A percentile compares a stretch with the other conserved stretches of the same genome.
Evolutionary conservation across 2,113 vertebrate species (phyloP).

Genomic region (Bufo gargarizans): DNA sequence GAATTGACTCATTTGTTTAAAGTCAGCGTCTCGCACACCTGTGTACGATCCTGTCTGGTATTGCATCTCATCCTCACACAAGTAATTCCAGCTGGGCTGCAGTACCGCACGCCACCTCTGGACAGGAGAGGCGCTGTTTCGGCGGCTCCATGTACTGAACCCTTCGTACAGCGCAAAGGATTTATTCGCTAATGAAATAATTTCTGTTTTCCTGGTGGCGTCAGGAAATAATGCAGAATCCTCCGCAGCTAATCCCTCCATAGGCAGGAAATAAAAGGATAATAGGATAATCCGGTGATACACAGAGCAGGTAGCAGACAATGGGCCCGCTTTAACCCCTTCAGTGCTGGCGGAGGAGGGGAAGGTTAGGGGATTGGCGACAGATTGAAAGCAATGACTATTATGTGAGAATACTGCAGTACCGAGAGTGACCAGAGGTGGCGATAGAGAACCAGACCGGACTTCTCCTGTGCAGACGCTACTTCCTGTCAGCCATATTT

Average conservation of each 20-base stretch:
- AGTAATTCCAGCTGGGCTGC: background rate
- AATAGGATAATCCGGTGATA: constrained; percentile 15
- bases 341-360: background rate
- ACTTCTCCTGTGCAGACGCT: background rate
- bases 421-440: background rate
- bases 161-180: too few relatives aligned
- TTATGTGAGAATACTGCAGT: background rate
- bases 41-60: background rate
- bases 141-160: too few relatives aligned
- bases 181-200: background rate
- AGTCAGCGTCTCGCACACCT: background rate
- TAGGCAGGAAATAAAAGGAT: constrained; percentile 12
- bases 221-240: constrained; percentile 15
- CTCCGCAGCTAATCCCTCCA: background rate
- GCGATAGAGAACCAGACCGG: background rate
- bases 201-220: background rate
- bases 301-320: background rate
- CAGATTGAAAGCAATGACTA: too few relatives aligned
- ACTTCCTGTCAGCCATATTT: background rate
- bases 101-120: background rate
- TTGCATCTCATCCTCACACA: background rate
- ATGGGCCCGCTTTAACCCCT: background rate
- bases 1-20: too few relatives aligned
- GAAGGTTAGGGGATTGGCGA: too few relatives aligned
- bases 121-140: background rate